Evolutionary conservation across 1,140 invertebrate genomes (phyloP).

Genomic region (Diorhabda elongata): DNA sequence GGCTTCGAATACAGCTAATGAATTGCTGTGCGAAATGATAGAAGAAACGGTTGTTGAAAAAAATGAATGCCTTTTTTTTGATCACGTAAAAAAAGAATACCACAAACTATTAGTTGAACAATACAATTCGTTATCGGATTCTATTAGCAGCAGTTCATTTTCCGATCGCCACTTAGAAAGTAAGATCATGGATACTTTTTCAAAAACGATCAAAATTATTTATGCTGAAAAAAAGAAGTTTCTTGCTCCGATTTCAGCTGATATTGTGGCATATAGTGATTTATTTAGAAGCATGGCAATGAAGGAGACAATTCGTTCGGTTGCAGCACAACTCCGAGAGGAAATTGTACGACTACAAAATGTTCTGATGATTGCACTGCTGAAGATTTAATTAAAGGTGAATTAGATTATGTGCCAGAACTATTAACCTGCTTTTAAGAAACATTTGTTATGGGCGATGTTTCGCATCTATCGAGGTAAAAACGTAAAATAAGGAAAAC

Average conservation of each 20-base stretch:
- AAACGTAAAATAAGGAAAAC: constrained; percentile 10
- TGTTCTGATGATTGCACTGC: constrained; percentile 14
- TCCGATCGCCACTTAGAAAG: constrained; percentile 6
- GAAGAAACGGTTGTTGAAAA: constrained; percentile 20
- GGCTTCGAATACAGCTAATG: constrained; percentile 21
- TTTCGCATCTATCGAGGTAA: background rate
- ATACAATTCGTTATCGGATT: constrained; percentile 14
- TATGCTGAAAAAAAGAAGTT: background rate
- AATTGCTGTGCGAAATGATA: constrained; percentile 19
- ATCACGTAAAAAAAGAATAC: no score
- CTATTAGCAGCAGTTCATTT: background rate
- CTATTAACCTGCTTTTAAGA: constrained; percentile 19
- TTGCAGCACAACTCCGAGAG: background rate
- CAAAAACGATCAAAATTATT: constrained; percentile 9
- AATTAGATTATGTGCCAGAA: constrained; percentile 18
- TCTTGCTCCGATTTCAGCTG: constrained; percentile 14
- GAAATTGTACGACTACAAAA: constrained; percentile 13
- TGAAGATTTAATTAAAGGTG: constrained; percentile 19
- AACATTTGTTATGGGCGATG: constrained; percentile 19
- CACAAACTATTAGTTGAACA: no score
- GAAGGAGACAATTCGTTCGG: constrained; percentile 14
- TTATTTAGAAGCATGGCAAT: constrained; percentile 18
- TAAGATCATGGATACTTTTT: constrained; percentile 15
- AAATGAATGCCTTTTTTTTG: no score
- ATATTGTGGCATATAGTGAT: constrained; percentile 11